phyloP scores from a whole-genome alignment of 2,888 invertebrate species.

The Bembecia ichneumoniformis region DNA sequence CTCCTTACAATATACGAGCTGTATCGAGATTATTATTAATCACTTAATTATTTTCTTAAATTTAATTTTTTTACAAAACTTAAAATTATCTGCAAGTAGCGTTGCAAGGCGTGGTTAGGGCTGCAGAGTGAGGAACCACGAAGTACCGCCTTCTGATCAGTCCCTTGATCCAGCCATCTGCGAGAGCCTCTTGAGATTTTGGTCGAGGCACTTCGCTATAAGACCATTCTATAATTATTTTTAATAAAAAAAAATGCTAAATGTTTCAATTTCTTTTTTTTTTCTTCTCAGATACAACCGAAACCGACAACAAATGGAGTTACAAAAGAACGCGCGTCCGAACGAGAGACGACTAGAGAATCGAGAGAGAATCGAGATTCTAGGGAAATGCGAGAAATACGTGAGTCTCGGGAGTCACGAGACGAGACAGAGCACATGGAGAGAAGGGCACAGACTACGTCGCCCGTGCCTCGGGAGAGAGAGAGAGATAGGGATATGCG shows the following conservation, averaged over 20 bases:
- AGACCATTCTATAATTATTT: too few relatives aligned
- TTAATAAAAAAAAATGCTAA: not conserved
- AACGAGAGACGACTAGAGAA: conserved; percentile 31
- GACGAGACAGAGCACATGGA: conserved; percentile 52
- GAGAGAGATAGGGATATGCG: conserved; percentile 37
- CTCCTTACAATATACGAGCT: too few relatives aligned
- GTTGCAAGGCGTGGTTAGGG: too few relatives aligned
- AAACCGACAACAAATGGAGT: conserved; percentile 64
- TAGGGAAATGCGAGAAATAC: conserved; percentile 24
- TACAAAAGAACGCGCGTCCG: conserved; percentile 48
- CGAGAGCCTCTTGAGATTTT: too few relatives aligned
- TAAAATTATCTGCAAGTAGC: too few relatives aligned
- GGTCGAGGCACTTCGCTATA: too few relatives aligned
- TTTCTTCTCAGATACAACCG: conserved; percentile 65
- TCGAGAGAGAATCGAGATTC: conserved; percentile 23
- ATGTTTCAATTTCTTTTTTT: conserved; percentile 9
- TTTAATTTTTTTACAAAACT: too few relatives aligned
- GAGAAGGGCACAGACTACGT: conserved; percentile 44
- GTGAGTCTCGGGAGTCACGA: conserved; percentile 37
- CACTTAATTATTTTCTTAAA: too few relatives aligned
- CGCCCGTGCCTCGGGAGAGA: conserved; percentile 46
- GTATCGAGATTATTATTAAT: too few relatives aligned
- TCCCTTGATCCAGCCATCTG: too few relatives aligned
- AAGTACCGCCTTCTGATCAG: too few relatives aligned
- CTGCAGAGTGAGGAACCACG: too few relatives aligned